A percentile compares a stretch with the other conserved stretches of the same genome.
These are phyloP conservation scores for Pungitius pungitius DNA, from an alignment of 2,113 vertebrate species.

Conservation along the genomic window DNA sequence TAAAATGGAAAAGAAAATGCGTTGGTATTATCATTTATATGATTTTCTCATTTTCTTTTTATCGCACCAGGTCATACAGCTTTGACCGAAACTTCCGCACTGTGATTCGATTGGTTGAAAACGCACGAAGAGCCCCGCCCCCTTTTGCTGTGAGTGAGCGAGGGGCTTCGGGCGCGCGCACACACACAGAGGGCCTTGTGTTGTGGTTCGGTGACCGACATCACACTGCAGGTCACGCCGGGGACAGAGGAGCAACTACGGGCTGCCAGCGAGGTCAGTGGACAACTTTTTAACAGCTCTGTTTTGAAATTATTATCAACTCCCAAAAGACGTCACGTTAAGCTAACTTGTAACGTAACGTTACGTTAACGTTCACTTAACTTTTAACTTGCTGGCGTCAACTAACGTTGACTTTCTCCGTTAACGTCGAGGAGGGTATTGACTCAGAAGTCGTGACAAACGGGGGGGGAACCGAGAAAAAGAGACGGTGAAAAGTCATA, in stretches of 20 bases:
- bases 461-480: not conserved
- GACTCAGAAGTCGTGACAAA: not conserved
- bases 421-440: too few species aligned
- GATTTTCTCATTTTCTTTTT: not conserved
- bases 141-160: not conserved
- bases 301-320: not conserved
- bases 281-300: not conserved
- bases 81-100: not conserved
- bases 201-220: not conserved
- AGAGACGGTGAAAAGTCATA: not conserved
- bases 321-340: not conserved
- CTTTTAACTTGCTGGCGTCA: too few species aligned
- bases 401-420: not conserved
- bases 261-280: slow-evolving; percentile 47
- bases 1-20: not conserved
- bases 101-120: slow-evolving; percentile 67
- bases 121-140: slow-evolving; percentile 41
- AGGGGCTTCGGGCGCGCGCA: not conserved
- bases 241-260: not conserved
- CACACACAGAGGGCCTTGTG: not conserved
- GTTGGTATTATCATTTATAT: not conserved
- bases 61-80: not conserved
- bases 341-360: not conserved
- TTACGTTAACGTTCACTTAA: not conserved
- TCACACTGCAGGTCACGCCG: slow-evolving; percentile 12